phyloP scores from a whole-genome alignment of 2,888 invertebrate species.

The Selenia dentaria region DNA sequence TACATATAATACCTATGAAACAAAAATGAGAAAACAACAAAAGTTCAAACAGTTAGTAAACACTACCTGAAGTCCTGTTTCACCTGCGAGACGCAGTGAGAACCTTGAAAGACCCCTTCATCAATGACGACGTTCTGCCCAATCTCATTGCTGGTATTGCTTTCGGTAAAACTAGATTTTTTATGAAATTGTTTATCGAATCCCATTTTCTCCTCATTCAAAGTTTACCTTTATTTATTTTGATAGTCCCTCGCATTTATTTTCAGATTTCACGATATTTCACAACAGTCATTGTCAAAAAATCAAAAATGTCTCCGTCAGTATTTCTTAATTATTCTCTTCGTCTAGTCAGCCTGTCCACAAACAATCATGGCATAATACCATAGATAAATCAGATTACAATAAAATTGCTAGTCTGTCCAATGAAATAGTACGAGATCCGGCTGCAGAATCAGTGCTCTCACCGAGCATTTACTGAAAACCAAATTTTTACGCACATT shows the following conservation, averaged over 20 bases:
- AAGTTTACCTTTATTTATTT: constrained; percentile 30
- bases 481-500: too few species aligned
- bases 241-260: constrained; percentile 39
- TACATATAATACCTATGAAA: too few species aligned
- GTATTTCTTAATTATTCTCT: too few species aligned
- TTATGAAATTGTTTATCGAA: constrained; percentile 36
- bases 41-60: too few species aligned
- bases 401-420: too few species aligned
- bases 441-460: too few species aligned
- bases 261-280: constrained; percentile 30
- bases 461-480: too few species aligned
- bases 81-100: constrained; percentile 28
- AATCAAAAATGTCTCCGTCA: constrained; percentile 32
- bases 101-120: constrained; percentile 31
- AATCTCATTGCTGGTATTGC: constrained; percentile 28
- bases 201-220: constrained; percentile 26
- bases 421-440: too few species aligned
- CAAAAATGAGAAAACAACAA: too few species aligned
- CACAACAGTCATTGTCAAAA: constrained; percentile 37
- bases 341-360: too few species aligned
- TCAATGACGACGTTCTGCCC: constrained; percentile 41
- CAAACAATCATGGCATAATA: too few species aligned
- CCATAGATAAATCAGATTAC: too few species aligned
- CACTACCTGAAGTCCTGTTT: constrained; percentile 35
- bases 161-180: constrained; percentile 12